These are phyloP conservation scores for Theropithecus gelada DNA, from an alignment of 2,113 vertebrate genomes.

Conservation along the genomic window DNA sequence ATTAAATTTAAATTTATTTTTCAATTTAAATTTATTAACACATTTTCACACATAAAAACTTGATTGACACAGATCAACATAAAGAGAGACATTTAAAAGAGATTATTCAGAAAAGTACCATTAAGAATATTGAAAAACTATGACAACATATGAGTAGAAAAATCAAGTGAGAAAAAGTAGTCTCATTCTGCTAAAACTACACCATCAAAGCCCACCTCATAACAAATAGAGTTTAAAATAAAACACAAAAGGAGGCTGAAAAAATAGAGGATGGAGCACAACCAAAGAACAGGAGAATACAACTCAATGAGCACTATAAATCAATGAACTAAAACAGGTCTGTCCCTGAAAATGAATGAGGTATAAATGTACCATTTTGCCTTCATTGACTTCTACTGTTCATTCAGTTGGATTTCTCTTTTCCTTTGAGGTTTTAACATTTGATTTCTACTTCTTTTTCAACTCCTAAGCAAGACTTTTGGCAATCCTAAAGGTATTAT, in stretches of 20 bases:
- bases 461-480: conserved; percentile 3
- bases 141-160: not conserved
- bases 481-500: not conserved
- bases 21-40: not conserved
- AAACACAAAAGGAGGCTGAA: not conserved
- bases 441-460: conserved; percentile 58
- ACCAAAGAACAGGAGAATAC: not conserved
- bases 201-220: not conserved
- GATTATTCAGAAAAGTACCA: not conserved
- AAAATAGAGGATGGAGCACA: not conserved
- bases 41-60: not conserved
- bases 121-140: not conserved
- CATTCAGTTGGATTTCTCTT: conserved; percentile 20
- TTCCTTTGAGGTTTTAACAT: not conserved
- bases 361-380: conserved; percentile 63
- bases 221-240: conserved; percentile 23
- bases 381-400: conserved; percentile 70
- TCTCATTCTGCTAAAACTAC: not conserved
- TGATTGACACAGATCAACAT: not conserved
- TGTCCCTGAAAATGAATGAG: conserved; percentile 46
- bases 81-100: not conserved
- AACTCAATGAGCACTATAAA: conserved; percentile 59
- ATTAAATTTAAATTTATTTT: not conserved
- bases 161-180: not conserved
- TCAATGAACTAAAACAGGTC: conserved; percentile 55